Evolutionary conservation across 1,140 invertebrate species (phyloP).

Genomic region (Ceratitis capitata): DNA sequence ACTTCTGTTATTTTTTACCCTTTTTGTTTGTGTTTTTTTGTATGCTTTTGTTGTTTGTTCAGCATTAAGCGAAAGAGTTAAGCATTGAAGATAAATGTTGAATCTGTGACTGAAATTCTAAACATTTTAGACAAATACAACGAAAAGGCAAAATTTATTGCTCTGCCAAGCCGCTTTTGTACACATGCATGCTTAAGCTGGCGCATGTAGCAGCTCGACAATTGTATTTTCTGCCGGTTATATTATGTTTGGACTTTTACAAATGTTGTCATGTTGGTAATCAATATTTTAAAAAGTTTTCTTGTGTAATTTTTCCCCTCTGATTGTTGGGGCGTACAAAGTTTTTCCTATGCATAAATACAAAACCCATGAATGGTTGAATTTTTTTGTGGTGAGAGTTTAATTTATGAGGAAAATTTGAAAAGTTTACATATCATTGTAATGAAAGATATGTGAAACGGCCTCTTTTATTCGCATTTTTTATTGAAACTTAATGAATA

Average conservation of each 20-base stretch:
- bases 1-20: background rate
- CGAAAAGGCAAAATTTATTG: conserved; percentile 4
- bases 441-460: no score
- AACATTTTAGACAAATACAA: background rate
- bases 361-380: no score
- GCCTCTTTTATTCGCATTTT: no score
- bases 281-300: conserved; percentile 21
- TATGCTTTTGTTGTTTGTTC: no score
- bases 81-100: conserved; percentile 3
- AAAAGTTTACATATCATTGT: no score
- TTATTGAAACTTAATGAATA: no score
- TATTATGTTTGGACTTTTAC: conserved; percentile 1
- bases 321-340: background rate
- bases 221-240: background rate
- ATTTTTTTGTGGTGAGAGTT: background rate
- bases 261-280: conserved; percentile 7
- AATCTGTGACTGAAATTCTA: conserved; percentile 29
- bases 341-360: background rate
- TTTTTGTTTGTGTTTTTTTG: background rate
- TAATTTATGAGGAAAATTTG: no score
- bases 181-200: background rate
- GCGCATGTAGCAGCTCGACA: no score
- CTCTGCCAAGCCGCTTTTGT: background rate
- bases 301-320: background rate
- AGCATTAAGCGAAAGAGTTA: background rate